Evolutionary conservation across 2,888 invertebrate genomes (phyloP).

Genomic region (Loripinus fragilis): DNA sequence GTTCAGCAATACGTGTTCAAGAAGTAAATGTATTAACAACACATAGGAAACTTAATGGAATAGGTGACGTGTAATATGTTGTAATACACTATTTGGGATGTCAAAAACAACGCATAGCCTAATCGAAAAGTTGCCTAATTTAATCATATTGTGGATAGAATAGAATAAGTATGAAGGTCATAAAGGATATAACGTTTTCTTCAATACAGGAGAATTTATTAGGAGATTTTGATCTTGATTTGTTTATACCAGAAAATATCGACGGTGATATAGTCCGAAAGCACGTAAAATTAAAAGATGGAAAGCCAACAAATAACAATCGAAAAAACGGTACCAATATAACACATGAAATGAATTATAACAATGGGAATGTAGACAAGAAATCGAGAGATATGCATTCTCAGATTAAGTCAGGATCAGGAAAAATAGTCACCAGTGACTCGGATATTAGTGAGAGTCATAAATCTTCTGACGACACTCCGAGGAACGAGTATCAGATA

Average conservation of each 20-base stretch:
- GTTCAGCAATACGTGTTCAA: too few relatives aligned
- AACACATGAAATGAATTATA: not conserved
- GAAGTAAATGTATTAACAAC: too few relatives aligned
- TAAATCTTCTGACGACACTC: not conserved
- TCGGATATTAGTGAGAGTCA: not conserved
- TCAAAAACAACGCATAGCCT: too few relatives aligned
- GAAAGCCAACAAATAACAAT: too few relatives aligned
- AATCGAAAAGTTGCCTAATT: too few relatives aligned
- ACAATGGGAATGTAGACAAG: not conserved
- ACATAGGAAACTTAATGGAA: too few relatives aligned
- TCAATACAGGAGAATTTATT: not conserved
- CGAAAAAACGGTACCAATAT: not conserved
- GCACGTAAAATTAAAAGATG: not conserved
- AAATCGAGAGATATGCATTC: not conserved
- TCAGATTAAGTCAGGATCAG: not conserved
- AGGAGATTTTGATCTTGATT: conserved; percentile 39
- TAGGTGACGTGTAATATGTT: too few relatives aligned
- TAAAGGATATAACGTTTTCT: not conserved
- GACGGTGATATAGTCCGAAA: not conserved
- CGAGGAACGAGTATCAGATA: not conserved
- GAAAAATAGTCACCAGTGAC: not conserved
- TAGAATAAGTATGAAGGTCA: not conserved
- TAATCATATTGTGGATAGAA: too few relatives aligned
- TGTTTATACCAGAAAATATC: conserved; percentile 35
- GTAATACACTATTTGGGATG: too few relatives aligned